Percentiles rank a stretch among this genome's conserved stretches.
phyloP scores from a whole-genome alignment of 2,797 vertebrate species.

The Luscinia megarhynchos region DNA sequence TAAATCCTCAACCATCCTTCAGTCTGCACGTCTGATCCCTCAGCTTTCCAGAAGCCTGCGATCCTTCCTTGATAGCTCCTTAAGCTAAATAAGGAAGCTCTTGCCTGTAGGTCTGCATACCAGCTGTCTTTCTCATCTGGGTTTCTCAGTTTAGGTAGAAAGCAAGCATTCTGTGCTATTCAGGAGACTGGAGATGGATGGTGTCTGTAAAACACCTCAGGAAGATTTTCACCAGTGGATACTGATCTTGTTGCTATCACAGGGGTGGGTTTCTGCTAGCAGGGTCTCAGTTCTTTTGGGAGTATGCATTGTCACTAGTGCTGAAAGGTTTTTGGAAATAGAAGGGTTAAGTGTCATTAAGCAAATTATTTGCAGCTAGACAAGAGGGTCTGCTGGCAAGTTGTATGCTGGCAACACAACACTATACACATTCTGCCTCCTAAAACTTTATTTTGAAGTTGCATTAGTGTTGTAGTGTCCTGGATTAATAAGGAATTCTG shows the following conservation, averaged over 20 bases:
- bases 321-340: not conserved
- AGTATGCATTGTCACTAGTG: not conserved
- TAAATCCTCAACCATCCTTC: slow-evolving; percentile 16
- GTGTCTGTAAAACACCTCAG: not conserved
- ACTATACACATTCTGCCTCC: not conserved
- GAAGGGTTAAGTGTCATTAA: not conserved
- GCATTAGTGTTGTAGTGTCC: not conserved
- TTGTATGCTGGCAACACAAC: not conserved
- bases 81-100: not conserved
- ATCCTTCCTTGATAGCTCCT: not conserved
- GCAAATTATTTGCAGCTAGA: not conserved
- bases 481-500: not conserved
- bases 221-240: not conserved
- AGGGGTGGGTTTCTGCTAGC: not conserved
- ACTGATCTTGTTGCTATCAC: not conserved
- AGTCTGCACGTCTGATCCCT: not conserved
- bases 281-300: not conserved
- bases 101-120: not conserved
- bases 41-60: not conserved
- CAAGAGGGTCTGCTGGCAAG: not conserved
- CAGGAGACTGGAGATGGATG: not conserved
- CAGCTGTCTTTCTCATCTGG: not conserved
- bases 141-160: not conserved
- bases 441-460: not conserved
- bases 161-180: not conserved